Base-by-base conservation (phyloP, 2,888 invertebrate species). In the Cordilura impudica region DNA sequence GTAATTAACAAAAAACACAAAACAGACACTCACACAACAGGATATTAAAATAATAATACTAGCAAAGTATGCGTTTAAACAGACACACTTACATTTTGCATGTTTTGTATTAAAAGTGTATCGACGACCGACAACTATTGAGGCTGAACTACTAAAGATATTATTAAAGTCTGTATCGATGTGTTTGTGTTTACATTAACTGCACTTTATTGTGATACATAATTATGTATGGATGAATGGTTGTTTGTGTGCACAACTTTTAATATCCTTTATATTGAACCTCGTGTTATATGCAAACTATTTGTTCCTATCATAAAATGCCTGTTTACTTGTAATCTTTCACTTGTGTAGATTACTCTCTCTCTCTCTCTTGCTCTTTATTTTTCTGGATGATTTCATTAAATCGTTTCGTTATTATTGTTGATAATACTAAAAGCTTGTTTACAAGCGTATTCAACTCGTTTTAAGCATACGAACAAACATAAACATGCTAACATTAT, bases 391-490 rank as follows among this genome's bases (percentile, higher is more conserved):
- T 56, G 19, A 35, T 19, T 56, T 56, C 56, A 35, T 56, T 35
- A 26, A 19, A 56, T 26, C n/a, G 21, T 56, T 56, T 56, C 18
- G 8, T 23, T 51, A 23, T 74, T 75, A 31, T 69, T 69, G 71
- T 71, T 71, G 76, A 66, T 66, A 63, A 66, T 71, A 65, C 66
- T 71, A 71, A 77, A 71, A 66, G 65, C 70, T 43, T 77, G 71
- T 71, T 71, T 56, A 71, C 75, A 70, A 58, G 49, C 35, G 39
- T 56, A 39, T 16, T 47, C 14, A 49, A 19, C 23, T 21, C 54
- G 29, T 12, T 16, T 45, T 31, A 19, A 39, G 47, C 16, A 18
- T 19, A 21, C 29, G 10, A 43, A n/a, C 8, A 23, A 16, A 18
- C 54, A 6, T 14, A 16, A 43, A 43, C 12, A 4, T 16, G 4